Conservation (phyloP, 1,140 invertebrate genomes). For the Drosophila erecta region DNA sequence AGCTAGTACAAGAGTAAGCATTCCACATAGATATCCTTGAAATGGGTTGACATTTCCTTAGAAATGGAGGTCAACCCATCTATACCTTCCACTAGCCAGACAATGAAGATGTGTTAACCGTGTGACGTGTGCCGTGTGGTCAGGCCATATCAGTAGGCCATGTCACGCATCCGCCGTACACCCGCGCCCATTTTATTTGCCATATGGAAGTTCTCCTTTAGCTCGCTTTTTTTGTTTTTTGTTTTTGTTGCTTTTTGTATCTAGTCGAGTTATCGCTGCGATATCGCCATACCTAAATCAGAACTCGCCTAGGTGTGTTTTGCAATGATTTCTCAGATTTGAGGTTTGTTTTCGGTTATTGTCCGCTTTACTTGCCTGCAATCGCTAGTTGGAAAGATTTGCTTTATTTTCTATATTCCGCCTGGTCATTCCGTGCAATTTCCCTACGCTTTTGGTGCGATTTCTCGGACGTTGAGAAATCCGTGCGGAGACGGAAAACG, state of each 20-base stretch:
- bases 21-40: background rate
- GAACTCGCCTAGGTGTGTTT: constrained; percentile 71
- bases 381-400: constrained; percentile 9
- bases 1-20: background rate
- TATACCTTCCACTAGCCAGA: background rate
- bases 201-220: constrained; percentile 31
- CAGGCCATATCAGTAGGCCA: constrained; percentile 34
- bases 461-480: constrained; percentile 8
- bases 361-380: constrained; percentile 5
- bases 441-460: background rate
- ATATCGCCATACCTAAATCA: constrained; percentile 74
- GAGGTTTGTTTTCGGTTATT: constrained; percentile 1
- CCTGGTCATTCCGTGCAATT: constrained; percentile 6
- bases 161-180: constrained; percentile 13
- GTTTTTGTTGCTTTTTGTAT: constrained; percentile 26
- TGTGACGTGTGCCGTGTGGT: constrained; percentile 5
- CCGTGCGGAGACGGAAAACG: constrained; percentile 9
- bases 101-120: background rate
- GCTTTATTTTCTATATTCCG: background rate
- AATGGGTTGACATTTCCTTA: background rate
- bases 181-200: constrained; percentile 1
- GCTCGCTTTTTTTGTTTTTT: constrained; percentile 9
- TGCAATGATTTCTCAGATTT: constrained; percentile 68
- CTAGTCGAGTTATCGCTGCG: constrained; percentile 64
- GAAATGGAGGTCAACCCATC: constrained; percentile 1